Percentiles rank a stretch among this genome's conserved stretches.
These are phyloP conservation scores for Caenorhabditis drosophilae DNA, from an alignment of 2,888 invertebrate species.

Conservation along the genomic window DNA sequence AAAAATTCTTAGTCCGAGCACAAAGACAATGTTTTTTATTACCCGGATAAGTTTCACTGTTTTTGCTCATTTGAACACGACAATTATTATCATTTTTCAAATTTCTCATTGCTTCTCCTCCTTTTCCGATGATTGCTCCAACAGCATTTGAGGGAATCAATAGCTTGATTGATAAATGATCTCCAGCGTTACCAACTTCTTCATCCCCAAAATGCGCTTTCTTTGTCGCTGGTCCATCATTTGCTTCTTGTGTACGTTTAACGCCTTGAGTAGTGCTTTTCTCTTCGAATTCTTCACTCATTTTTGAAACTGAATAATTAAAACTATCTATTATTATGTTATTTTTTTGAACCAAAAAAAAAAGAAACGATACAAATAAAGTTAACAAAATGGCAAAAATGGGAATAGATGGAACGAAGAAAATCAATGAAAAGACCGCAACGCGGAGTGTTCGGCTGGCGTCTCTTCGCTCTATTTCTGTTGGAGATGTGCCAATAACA, in stretches of 20 bases:
- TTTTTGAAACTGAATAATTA: constrained; percentile 1
- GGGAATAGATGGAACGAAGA: not conserved
- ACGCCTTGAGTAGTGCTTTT: constrained; percentile 26
- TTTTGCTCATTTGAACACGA: constrained; percentile 98
- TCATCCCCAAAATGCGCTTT: constrained; percentile 57
- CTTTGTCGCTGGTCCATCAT: constrained; percentile 63
- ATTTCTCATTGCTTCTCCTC: constrained; percentile 24
- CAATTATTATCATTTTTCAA: constrained; percentile 96
- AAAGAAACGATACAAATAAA: not conserved
- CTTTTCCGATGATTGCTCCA: constrained; percentile 76
- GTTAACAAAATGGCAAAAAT: not conserved
- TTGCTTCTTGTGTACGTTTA: constrained; percentile 59
- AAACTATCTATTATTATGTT: not conserved
- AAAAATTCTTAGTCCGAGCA: not conserved
- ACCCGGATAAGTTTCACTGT: constrained; percentile 98
- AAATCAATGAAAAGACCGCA: constrained; percentile 4
- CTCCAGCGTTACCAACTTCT: constrained; percentile 17
- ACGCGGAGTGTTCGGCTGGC: constrained; percentile 1
- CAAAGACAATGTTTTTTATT: not conserved
- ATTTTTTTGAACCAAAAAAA: not conserved
- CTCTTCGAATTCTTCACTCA: constrained; percentile 31
- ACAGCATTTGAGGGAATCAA: constrained; percentile 81
- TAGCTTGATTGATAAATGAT: constrained; percentile 43
- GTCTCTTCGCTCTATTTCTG: too few relatives aligned
- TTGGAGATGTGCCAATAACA: not conserved